A percentile compares a stretch with the other conserved stretches of the same genome.
These are phyloP conservation scores for Lemur catta DNA, from an alignment of 2,797 vertebrate genomes.

Conservation along the genomic window DNA sequence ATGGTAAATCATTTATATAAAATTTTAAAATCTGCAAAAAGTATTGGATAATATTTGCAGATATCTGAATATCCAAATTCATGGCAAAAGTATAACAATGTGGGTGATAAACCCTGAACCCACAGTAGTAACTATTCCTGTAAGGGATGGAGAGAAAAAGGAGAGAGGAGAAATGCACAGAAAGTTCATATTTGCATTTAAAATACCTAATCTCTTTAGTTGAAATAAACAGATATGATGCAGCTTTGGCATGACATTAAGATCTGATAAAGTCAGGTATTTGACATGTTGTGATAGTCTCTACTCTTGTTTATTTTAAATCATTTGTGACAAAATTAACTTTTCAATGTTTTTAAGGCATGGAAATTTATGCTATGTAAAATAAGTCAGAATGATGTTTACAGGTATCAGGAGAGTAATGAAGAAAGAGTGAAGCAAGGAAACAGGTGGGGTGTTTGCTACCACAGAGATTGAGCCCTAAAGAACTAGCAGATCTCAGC, in stretches of 20 bases:
- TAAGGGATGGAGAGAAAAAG: not conserved
- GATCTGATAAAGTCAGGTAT: not conserved
- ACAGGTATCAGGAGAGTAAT: not conserved
- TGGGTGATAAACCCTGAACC: not conserved
- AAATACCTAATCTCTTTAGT: not conserved
- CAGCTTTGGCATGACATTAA: not conserved
- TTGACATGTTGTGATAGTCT: not conserved
- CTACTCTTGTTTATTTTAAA: constrained; percentile 1
- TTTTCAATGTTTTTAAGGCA: not conserved
- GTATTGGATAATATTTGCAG: not conserved
- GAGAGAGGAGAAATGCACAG: not conserved
- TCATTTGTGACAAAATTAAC: not conserved
- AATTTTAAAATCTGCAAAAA: not conserved
- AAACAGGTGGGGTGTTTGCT: not conserved
- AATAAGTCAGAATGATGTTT: not conserved
- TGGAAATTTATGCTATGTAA: not conserved
- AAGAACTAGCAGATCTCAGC: rapidly evolving
- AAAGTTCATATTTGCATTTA: not conserved
- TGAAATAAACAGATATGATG: not conserved
- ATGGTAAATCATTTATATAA: not conserved
- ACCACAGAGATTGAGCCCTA: not conserved
- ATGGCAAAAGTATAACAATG: not conserved
- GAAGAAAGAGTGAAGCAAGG: not conserved
- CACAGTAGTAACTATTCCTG: not conserved
- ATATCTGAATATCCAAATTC: not conserved